A percentile compares a stretch with the other conserved stretches of the same genome.
Evolutionary conservation across 2,113 vertebrate species (phyloP).

Genomic region (Oncorhynchus nerka): DNA sequence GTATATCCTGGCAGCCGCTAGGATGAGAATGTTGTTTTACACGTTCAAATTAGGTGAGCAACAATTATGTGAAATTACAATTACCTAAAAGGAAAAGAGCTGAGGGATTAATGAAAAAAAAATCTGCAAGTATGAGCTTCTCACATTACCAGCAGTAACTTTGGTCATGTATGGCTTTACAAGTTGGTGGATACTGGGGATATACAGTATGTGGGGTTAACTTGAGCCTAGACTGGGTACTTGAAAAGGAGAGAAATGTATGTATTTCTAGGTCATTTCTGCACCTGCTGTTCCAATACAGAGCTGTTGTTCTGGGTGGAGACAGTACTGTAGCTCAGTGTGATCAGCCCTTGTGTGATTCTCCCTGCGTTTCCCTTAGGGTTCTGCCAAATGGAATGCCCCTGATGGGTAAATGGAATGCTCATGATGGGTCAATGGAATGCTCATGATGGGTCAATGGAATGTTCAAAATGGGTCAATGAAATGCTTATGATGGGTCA

Average conservation of each 20-base stretch:
- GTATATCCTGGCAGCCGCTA: constrained; percentile 19
- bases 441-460: too few relatives aligned
- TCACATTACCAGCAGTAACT: background rate
- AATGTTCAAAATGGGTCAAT: too few relatives aligned
- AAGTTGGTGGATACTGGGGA: background rate
- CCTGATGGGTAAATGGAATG: too few relatives aligned
- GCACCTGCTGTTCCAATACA: background rate
- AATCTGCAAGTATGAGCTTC: background rate
- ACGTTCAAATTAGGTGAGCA: constrained; percentile 7
- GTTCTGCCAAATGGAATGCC: background rate
- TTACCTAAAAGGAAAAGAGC: constrained; percentile 11
- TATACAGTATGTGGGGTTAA: background rate
- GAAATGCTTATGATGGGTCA: too few relatives aligned
- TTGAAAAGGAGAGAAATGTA: background rate
- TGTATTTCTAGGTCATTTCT: background rate
- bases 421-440: background rate
- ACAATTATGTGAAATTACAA: constrained; percentile 13
- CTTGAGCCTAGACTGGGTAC: background rate
- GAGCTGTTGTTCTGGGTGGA: too few relatives aligned
- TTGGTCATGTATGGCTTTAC: background rate
- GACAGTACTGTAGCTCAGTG: too few relatives aligned
- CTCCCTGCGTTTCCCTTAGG: background rate
- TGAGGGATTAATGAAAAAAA: constrained; percentile 35
- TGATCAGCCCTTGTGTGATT: background rate
- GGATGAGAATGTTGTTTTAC: constrained; percentile 16